Conservation (phyloP, 2,888 invertebrate species). For the Coronaproctus castanopsis region DNA sequence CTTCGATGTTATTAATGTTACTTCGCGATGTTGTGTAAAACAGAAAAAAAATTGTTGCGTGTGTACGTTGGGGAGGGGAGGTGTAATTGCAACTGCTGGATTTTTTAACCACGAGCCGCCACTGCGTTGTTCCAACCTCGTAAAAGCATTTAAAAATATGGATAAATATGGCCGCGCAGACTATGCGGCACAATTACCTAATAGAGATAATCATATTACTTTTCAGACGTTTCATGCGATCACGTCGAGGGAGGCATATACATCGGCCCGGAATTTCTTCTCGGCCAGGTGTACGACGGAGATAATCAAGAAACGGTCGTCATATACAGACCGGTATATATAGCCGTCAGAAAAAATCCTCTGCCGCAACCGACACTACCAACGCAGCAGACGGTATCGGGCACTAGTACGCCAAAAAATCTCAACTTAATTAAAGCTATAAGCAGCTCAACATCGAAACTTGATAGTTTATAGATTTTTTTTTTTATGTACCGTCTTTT, state of each 20-base stretch:
- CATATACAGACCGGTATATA: conserved; percentile 43
- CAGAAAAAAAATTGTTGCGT: too few species aligned
- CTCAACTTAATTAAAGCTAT: background rate
- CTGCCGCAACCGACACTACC: background rate
- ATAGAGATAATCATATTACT: conserved; percentile 2
- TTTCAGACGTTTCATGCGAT: conserved; percentile 43
- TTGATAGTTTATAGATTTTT: conserved; percentile 2
- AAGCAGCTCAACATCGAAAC: conserved; percentile 5
- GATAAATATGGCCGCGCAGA: too few species aligned
- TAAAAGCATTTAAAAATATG: too few species aligned
- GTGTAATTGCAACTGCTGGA: too few species aligned
- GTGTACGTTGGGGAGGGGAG: too few species aligned
- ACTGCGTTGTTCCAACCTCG: too few species aligned
- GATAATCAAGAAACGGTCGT: conserved; percentile 38
- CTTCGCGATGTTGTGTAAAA: too few species aligned
- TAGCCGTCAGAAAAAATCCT: conserved; percentile 20
- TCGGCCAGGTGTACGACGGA: conserved; percentile 59
- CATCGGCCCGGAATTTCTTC: conserved; percentile 52
- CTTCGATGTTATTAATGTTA: too few species aligned
- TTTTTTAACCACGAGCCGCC: too few species aligned
- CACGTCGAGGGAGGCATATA: conserved; percentile 59
- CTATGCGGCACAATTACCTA: too few species aligned
- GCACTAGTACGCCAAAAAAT: background rate
- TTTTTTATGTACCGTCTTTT: too few species aligned
- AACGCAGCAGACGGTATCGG: background rate